These are phyloP conservation scores for Trichonephila inaurata DNA, from an alignment of 1,140 invertebrate genomes.

Conservation along the genomic window DNA sequence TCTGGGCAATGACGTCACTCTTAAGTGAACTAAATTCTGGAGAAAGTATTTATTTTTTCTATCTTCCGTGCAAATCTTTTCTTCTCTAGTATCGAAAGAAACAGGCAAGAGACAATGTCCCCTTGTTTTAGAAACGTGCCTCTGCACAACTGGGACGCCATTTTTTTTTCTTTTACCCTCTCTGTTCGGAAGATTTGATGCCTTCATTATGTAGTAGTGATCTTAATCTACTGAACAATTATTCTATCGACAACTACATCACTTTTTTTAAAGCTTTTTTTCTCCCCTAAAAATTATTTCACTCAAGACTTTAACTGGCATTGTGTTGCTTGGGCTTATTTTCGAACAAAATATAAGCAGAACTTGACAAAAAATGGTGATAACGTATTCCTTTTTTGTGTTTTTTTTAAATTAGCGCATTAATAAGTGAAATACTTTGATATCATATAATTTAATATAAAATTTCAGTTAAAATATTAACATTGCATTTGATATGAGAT, in stretches of 20 bases:
- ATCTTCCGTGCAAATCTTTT: not conserved
- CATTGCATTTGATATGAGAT: too few species aligned
- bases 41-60: slow-evolving; percentile 49
- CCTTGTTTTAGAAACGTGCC: slow-evolving; percentile 29
- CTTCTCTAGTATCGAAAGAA: slow-evolving; percentile 28
- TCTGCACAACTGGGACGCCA: not conserved
- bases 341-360: too few species aligned
- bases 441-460: too few species aligned
- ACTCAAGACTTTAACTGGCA: too few species aligned
- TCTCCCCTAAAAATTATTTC: not conserved
- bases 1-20: slow-evolving; percentile 56
- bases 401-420: too few species aligned
- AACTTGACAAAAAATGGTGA: too few species aligned
- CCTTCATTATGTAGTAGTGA: not conserved
- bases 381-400: too few species aligned
- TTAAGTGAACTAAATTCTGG: slow-evolving; percentile 66
- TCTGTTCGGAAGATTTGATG: not conserved
- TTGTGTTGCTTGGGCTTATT: too few species aligned
- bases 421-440: too few species aligned
- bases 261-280: not conserved
- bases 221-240: not conserved
- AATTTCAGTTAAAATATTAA: too few species aligned
- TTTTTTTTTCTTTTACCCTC: not conserved
- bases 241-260: not conserved
- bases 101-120: slow-evolving; percentile 44